Evolutionary conservation across 2,888 invertebrate genomes (phyloP), one percentile per base, ranked within the genome.

Genomic region (Latrodectus elegans): DNA sequence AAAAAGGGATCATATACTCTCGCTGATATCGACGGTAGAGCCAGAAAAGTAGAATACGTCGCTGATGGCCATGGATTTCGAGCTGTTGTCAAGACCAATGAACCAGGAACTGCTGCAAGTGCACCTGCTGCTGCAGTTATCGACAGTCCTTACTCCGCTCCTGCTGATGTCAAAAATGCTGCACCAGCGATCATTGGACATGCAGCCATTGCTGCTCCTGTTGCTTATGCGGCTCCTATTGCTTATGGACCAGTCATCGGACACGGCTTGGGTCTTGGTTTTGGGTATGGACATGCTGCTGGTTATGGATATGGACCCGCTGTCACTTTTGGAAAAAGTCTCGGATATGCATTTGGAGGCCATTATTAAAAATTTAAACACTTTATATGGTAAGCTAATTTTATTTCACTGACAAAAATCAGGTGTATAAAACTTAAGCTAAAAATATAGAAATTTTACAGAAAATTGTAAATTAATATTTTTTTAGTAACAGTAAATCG

Each of bases 1-100:
- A 86, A 79, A 67, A 71, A 71, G 22, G 89, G 89, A 52, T 88
- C 89, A 12, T 89, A 89, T 72, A 81, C 81, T 51, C 55, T 89
- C 8, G 72, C 77, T 17, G 89, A 89, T 68, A 79, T 83, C 11
- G 89, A 89, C 55, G 89, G 89, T 51, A 60, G 89, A 10, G 72
- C 86, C 12, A 71, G 89, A 67, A 67, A 77, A 15, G 89, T 89
- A 3, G 89, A 89, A 14, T 89, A 89, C 65, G 81, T 82, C 4
- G 85, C 85, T 22, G 85, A 80, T 67, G 85, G 67, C 14, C 70
- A 53, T 55, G 80, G 85, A 53, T 85, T 85, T 80, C 51, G 85
- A 14, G 85, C 85, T 65, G 51, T 52, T 9, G 78, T 85, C 73
- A 71, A 85, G 73, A 85, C 85, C 67, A 85, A 85, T 38, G 85